These are phyloP conservation scores for Spilogale gracilis DNA, from an alignment of 2,113 vertebrate genomes.

Conservation along the genomic window DNA sequence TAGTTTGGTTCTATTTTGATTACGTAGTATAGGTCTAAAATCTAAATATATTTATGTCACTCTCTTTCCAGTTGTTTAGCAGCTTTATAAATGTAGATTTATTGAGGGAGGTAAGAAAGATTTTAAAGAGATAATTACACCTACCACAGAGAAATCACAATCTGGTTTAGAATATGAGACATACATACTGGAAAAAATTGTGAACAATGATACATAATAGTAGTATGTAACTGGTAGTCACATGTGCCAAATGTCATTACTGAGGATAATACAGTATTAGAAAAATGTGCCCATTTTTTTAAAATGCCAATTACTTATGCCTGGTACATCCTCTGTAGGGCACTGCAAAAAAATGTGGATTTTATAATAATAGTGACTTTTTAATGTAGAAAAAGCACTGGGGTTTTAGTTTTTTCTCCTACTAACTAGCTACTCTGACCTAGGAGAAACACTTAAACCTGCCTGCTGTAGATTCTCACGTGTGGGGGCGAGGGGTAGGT, in stretches of 20 bases:
- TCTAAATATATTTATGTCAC: background rate
- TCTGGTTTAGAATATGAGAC: background rate
- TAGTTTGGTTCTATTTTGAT: conserved; percentile 23
- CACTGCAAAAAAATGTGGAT: background rate
- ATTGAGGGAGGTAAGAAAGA: background rate
- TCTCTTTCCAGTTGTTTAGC: background rate
- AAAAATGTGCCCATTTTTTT: background rate
- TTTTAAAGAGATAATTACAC: background rate
- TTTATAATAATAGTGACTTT: conserved; percentile 36
- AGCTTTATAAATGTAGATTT: conserved; percentile 6
- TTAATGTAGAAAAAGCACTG: conserved; percentile 30
- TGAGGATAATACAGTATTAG: background rate
- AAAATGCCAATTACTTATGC: background rate
- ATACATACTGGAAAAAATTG: background rate
- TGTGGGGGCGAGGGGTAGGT: background rate
- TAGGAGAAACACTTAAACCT: conserved; percentile 8
- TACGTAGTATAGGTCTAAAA: background rate
- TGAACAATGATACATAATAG: background rate
- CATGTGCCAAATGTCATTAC: conserved; percentile 11
- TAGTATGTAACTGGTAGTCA: background rate
- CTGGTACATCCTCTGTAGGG: background rate
- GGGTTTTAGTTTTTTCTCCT: background rate
- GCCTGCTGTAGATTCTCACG: background rate
- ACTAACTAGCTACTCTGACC: background rate
- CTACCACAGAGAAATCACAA: background rate